Evolutionary conservation across 2,797 vertebrate species (phyloP).

Genomic region (Carapus acus): DNA sequence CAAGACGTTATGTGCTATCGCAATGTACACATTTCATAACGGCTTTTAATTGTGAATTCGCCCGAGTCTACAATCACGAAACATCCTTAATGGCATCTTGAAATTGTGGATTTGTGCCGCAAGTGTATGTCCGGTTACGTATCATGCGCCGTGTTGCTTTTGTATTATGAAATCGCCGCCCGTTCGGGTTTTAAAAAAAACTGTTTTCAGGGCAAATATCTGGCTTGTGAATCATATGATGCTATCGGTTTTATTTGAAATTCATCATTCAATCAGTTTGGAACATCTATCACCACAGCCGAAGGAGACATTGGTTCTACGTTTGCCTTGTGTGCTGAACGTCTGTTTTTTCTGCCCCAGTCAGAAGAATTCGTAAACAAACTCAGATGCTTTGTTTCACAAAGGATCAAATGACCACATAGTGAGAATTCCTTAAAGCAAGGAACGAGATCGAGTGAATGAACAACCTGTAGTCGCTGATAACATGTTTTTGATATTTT

Average conservation of each 20-base stretch:
- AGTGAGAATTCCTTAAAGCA: too few relatives aligned
- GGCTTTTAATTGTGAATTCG: background rate
- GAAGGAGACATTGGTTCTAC: background rate
- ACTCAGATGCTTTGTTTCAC: background rate
- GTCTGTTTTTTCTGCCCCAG: background rate
- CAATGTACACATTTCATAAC: background rate
- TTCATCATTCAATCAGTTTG: too few relatives aligned
- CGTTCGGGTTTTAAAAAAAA: slow-evolving; percentile 12
- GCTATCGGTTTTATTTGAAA: too few relatives aligned
- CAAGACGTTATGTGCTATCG: background rate
- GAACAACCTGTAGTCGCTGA: too few relatives aligned
- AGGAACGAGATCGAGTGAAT: too few relatives aligned
- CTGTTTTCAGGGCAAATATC: too few relatives aligned
- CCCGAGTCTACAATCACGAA: background rate
- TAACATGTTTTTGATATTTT: too few relatives aligned
- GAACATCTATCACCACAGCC: background rate
- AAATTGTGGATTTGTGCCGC: background rate
- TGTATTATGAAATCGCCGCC: slow-evolving; percentile 37
- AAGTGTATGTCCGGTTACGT: slow-evolving; percentile 39
- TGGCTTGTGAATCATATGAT: too few relatives aligned
- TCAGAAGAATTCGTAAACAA: slow-evolving; percentile 9
- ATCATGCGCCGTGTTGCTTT: slow-evolving; percentile 27
- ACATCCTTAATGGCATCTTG: accelerated
- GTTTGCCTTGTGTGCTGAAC: slow-evolving; percentile 23
- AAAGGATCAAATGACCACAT: too few relatives aligned